These are phyloP conservation scores for Calliopsis andreniformis DNA, from an alignment of 1,140 invertebrate genomes.

Conservation along the genomic window DNA sequence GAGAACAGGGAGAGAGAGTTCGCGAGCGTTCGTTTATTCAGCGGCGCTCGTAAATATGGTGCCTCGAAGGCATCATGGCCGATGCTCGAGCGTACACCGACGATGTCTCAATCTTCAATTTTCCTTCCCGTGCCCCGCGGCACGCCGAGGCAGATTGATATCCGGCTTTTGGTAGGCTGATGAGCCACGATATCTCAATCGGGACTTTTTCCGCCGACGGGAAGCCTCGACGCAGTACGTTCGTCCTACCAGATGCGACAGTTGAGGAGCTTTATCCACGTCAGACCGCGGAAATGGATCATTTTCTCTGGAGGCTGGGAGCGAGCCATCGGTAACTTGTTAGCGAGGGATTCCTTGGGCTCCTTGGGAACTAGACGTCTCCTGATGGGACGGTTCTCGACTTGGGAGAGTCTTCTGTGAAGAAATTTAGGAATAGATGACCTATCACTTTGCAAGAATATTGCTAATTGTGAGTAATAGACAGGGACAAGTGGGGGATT, in stretches of 20 bases:
- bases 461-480: too few relatives aligned
- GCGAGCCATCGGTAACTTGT: constrained; percentile 1
- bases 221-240: not conserved
- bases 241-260: not conserved
- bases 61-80: constrained; percentile 61
- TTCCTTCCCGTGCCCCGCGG: constrained; percentile 45
- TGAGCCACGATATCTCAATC: constrained; percentile 47
- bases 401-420: too few relatives aligned
- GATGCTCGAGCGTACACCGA: constrained; percentile 56
- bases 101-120: constrained; percentile 63
- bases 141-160: constrained; percentile 45
- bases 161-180: constrained; percentile 40
- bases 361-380: too few relatives aligned
- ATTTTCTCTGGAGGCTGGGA: not conserved
- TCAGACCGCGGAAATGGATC: constrained; percentile 1
- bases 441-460: too few relatives aligned
- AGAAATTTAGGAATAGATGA: too few relatives aligned
- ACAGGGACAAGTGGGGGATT: too few relatives aligned
- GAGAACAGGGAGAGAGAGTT: constrained; percentile 16
- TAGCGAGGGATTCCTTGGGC: not conserved
- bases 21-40: constrained; percentile 58
- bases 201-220: constrained; percentile 9
- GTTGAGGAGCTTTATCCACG: not conserved
- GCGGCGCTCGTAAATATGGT: constrained; percentile 62
- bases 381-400: too few relatives aligned